Conservation (phyloP, 2,888 invertebrate genomes). For the Oithona nana region DNA sequence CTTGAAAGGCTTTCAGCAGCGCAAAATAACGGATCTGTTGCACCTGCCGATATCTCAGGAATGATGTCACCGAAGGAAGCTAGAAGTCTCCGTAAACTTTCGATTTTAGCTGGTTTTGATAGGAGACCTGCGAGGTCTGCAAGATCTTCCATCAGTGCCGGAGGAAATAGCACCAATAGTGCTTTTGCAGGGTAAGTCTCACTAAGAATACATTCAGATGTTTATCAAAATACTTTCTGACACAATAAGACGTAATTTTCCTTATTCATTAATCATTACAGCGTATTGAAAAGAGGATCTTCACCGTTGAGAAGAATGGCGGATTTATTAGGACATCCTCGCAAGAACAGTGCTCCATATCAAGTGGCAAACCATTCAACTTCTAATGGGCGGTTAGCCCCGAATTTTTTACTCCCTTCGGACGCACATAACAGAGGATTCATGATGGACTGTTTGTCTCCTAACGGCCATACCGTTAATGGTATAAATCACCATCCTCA, state of each 20-base stretch:
- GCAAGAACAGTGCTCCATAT: neutral
- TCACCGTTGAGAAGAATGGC: neutral
- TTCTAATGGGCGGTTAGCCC: neutral
- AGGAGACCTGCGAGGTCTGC: neutral
- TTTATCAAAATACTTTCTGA: too few relatives aligned
- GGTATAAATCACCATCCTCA: neutral
- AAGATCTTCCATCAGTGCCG: neutral
- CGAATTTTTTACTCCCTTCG: neutral
- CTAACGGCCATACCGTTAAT: neutral
- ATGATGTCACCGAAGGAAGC: conserved; percentile 1
- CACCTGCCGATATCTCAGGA: neutral
- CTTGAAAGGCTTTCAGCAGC: neutral
- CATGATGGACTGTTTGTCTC: neutral
- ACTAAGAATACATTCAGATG: too few relatives aligned
- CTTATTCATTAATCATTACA: too few relatives aligned
- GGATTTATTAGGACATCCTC: neutral
- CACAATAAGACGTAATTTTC: too few relatives aligned
- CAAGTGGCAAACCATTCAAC: neutral
- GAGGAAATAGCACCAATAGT: neutral
- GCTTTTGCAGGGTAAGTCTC: too few relatives aligned
- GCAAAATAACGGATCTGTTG: neutral
- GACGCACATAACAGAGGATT: neutral
- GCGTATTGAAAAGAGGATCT: too few relatives aligned
- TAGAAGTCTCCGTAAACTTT: neutral
- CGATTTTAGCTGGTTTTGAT: conserved; percentile 5